phyloP scores from a whole-genome alignment of 2,113 vertebrate genomes.

The Callionymus lyra region DNA sequence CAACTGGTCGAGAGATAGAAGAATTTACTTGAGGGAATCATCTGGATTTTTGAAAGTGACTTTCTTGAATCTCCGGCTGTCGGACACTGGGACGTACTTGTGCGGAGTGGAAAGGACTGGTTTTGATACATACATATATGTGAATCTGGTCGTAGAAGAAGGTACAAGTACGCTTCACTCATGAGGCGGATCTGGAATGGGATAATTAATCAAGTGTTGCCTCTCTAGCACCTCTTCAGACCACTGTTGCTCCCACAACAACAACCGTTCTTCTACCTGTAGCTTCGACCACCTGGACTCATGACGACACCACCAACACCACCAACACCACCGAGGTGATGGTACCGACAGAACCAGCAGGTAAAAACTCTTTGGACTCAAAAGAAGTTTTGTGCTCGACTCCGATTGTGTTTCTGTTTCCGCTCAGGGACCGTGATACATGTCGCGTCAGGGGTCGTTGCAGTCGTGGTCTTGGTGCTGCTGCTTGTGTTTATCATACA shows the following conservation, averaged over 20 bases:
- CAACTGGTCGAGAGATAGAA: not conserved
- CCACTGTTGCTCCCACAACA: no score
- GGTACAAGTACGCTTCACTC: constrained; percentile 5
- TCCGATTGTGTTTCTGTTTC: not conserved
- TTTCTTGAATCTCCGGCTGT: constrained; percentile 23
- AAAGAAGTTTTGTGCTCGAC: no score
- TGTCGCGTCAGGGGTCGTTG: not conserved
- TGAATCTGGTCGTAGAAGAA: constrained; percentile 25
- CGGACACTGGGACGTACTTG: constrained; percentile 31
- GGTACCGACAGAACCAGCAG: no score
- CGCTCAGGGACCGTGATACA: constrained; percentile 12
- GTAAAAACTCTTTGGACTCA: no score
- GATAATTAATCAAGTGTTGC: no score
- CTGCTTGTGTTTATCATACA: no score
- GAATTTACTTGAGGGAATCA: constrained; percentile 16
- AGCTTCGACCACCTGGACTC: no score
- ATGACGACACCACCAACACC: no score
- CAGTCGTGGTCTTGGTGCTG: not conserved
- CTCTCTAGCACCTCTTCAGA: no score
- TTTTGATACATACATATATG: constrained; percentile 16
- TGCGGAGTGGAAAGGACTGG: constrained; percentile 25
- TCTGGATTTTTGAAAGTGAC: constrained; percentile 30
- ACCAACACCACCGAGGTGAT: no score
- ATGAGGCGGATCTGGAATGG: not conserved
- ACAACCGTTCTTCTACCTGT: no score